Evolutionary conservation across 1,140 invertebrate genomes (phyloP).

Genomic region (Eubasilissa regina): DNA sequence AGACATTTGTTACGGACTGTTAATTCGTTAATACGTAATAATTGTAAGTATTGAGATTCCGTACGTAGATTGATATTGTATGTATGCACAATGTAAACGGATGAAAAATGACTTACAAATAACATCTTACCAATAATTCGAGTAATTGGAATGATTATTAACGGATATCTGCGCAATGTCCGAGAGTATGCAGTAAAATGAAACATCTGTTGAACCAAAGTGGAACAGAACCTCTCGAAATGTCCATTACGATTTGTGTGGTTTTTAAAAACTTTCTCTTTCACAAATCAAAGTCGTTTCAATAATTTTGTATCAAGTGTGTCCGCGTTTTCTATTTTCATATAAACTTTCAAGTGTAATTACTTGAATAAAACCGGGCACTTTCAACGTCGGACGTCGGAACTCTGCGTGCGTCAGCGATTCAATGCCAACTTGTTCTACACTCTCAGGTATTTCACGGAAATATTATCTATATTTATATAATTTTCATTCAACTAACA

Average conservation of each 20-base stretch:
- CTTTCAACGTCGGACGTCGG: conserved; percentile 1
- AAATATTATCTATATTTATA: not conserved
- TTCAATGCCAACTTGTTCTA: conserved; percentile 8
- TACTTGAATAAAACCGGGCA: conserved; percentile 35
- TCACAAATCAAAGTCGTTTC: conserved; percentile 45
- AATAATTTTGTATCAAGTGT: conserved; percentile 38
- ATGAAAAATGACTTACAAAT: too few species aligned
- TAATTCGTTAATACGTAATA: too few species aligned
- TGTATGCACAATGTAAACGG: too few species aligned
- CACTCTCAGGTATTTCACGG: not conserved
- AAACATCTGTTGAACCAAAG: conserved; percentile 27
- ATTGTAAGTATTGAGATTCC: too few species aligned
- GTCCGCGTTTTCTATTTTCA: conserved; percentile 39
- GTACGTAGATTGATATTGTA: too few species aligned
- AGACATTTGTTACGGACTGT: too few species aligned
- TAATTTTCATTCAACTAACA: not conserved
- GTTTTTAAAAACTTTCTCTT: conserved; percentile 43
- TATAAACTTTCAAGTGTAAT: conserved; percentile 36
- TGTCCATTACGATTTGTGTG: conserved; percentile 31
- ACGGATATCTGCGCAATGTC: too few species aligned
- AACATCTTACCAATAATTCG: too few species aligned
- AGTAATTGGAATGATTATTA: too few species aligned
- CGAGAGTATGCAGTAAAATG: not conserved
- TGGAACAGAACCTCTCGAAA: conserved; percentile 31
- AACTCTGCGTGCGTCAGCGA: not conserved